Percentiles rank a stretch among this genome's conserved stretches.
Evolutionary conservation across 2,888 invertebrate species (phyloP).

Genomic region (Leptinotarsa haldemani): DNA sequence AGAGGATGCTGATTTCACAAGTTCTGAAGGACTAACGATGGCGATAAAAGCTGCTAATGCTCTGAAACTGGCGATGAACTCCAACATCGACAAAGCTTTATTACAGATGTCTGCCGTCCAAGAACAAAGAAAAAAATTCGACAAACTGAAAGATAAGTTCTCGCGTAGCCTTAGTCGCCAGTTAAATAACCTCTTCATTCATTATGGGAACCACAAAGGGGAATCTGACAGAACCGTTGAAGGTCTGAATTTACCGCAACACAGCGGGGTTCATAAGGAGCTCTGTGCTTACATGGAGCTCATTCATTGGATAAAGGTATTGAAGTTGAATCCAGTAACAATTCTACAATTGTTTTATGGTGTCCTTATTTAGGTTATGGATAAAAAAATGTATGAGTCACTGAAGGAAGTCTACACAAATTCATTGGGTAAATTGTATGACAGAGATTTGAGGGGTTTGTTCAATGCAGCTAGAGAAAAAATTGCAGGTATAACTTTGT

Average conservation of each 20-base stretch:
- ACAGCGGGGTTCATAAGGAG: constrained; percentile 85
- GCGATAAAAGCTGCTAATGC: constrained; percentile 80
- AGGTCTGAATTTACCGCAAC: constrained; percentile 77
- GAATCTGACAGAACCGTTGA: constrained; percentile 69
- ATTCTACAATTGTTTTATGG: neutral
- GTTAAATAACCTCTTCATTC: constrained; percentile 94
- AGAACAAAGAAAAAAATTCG: constrained; percentile 83
- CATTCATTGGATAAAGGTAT: constrained; percentile 88
- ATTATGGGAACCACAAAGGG: constrained; percentile 83
- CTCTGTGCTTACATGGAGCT: constrained; percentile 88
- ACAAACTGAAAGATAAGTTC: constrained; percentile 82
- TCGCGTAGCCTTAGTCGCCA: constrained; percentile 88
- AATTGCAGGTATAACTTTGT: constrained; percentile 55
- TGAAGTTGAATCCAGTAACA: neutral
- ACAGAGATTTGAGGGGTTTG: constrained; percentile 83
- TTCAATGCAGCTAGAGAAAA: constrained; percentile 79
- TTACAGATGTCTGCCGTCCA: constrained; percentile 78
- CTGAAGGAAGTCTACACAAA: constrained; percentile 85
- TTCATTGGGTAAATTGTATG: constrained; percentile 88
- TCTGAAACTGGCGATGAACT: constrained; percentile 79
- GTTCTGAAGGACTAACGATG: constrained; percentile 71
- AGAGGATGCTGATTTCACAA: constrained; percentile 79
- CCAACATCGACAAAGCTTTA: constrained; percentile 74
- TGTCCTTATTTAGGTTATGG: constrained; percentile 70
- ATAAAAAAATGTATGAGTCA: constrained; percentile 83